Evolutionary conservation across 2,797 vertebrate species (phyloP).

Genomic region (Pitangus sulphuratus): DNA sequence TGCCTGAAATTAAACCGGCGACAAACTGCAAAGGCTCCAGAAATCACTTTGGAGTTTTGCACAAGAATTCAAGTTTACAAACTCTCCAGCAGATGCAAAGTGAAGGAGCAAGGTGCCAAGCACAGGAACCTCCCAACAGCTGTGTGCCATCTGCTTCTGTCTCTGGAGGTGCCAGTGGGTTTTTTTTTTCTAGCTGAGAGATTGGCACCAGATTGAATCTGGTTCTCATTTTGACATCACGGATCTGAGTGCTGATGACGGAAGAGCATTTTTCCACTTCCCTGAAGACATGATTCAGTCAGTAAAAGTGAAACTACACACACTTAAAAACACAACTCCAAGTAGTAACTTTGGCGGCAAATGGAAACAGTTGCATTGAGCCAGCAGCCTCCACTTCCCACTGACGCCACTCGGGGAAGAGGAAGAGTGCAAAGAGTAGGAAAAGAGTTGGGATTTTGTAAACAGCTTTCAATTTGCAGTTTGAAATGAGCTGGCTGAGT

Average conservation of each 20-base stretch:
- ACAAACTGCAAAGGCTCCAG: background rate
- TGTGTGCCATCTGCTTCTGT: accelerated
- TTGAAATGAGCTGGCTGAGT: background rate
- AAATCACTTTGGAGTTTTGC: accelerated
- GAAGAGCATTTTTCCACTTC: background rate
- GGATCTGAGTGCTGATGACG: accelerated
- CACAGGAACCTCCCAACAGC: background rate
- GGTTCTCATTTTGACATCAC: background rate
- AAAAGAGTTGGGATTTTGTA: background rate
- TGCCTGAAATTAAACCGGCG: background rate
- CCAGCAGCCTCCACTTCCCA: background rate
- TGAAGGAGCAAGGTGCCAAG: background rate
- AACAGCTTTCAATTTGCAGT: background rate
- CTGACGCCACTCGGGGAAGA: accelerated
- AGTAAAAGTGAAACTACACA: background rate
- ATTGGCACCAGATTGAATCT: background rate
- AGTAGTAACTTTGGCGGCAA: accelerated
- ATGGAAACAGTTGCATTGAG: background rate
- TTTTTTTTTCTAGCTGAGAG: background rate
- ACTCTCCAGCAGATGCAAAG: background rate
- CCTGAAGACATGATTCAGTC: background rate
- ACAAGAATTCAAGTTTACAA: background rate
- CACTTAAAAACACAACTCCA: background rate
- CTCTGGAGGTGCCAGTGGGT: background rate
- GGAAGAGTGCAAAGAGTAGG: background rate